Evolutionary conservation across 2,888 invertebrate species (phyloP), one percentile per base, ranked within the genome.

Genomic region (Spilarctia lutea): DNA sequence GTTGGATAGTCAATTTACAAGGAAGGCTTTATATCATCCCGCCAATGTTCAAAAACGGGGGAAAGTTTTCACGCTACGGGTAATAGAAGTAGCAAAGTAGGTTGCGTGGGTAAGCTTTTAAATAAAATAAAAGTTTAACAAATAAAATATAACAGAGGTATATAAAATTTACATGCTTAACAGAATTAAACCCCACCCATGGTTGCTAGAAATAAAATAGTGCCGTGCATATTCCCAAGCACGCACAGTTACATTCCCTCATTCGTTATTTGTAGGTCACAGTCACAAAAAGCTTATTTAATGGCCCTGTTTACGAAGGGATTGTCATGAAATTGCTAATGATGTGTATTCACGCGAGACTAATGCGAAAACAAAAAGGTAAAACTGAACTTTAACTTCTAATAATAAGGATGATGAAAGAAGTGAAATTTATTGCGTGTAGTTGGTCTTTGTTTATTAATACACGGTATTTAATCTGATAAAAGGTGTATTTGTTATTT

Each of bases 281-380:
- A 78, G 65, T 70, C 52, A 81, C 76, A 39, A 79, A 76, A 79
- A 74, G 71, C 35, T 76, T 81, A 72, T 76, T 72, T 72, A 74
- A 78, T 69, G 42, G 45, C 60, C 42, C 70, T 67, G 71, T 73
- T 72, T 65, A 71, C 69, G 71, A 72, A 74, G 66, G 42, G 66
- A 69, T 79, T 73, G 71, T 75, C 69, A 72, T 73, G 33, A 81
- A 79, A 73, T 68, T 35, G 74, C 74, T 77, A 79, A 81, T 60
- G 63, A 70, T 68, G 45, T 42, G 11, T 0, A 13, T 24, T 35
- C 84, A 82, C 72, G 82, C 82, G 4, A 83, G 75, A 35, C 8
- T 65, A n/a, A 39, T n/a, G 35, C 24, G 30, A 68, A 42, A 39
- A 20, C 33, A 10, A 8, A 13, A 7, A 4, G 8, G 33, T 0